These are phyloP conservation scores for Empidonax alnorum DNA, from an alignment of 2,113 vertebrate genomes.

Conservation along the genomic window DNA sequence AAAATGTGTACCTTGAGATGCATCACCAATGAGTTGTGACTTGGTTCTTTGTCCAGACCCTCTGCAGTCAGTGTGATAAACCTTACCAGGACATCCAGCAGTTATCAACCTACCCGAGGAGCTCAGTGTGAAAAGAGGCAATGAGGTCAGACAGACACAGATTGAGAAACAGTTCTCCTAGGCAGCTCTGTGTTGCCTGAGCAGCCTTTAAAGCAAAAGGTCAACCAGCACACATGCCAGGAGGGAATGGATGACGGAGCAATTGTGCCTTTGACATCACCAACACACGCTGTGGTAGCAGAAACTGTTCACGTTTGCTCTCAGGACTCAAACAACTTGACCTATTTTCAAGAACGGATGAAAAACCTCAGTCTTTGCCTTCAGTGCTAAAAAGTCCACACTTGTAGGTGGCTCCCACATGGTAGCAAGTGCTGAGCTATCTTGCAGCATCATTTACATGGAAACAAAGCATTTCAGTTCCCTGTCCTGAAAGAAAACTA, in stretches of 20 bases:
- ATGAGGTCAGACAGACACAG: neutral
- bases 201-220: neutral
- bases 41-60: neutral
- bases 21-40: accelerated
- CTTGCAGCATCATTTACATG: neutral
- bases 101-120: neutral
- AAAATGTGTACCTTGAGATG: neutral
- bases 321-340: neutral
- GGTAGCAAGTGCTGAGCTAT: neutral
- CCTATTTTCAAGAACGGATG: neutral
- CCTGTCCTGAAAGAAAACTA: neutral
- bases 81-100: neutral
- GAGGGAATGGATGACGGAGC: neutral
- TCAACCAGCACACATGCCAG: neutral
- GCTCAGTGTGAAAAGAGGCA: neutral
- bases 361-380: neutral
- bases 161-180: neutral
- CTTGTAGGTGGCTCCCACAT: neutral
- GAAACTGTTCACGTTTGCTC: neutral
- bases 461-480: neutral
- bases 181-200: neutral
- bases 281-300: neutral
- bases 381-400: neutral
- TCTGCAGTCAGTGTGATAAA: neutral
- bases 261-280: neutral